Conservation (phyloP, 2,797 vertebrate genomes). For the Ctenopoma multispine region DNA sequence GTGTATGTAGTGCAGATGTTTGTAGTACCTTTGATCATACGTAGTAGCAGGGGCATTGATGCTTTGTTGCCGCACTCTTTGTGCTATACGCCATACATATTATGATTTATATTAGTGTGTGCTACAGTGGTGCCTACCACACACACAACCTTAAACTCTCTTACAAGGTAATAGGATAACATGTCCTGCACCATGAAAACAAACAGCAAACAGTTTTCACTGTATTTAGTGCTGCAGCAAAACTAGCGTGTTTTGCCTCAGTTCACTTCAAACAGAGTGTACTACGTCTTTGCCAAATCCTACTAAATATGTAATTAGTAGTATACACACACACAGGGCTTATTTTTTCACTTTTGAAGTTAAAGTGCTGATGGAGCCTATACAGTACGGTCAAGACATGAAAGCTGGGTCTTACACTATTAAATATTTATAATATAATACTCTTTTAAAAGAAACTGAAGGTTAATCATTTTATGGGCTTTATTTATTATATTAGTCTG, state of each 20-base stretch:
- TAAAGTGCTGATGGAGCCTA: too few relatives aligned
- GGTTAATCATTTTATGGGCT: conserved; percentile 1
- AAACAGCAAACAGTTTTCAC: conserved; percentile 39
- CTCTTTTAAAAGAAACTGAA: neutral
- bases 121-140: neutral
- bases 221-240: conserved; percentile 20
- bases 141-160: conserved; percentile 6
- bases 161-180: conserved; percentile 9
- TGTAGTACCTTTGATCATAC: conserved; percentile 9
- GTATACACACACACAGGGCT: neutral
- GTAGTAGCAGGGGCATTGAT: neutral
- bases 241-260: conserved; percentile 19
- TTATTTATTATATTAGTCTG: conserved; percentile 1
- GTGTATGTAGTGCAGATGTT: neutral
- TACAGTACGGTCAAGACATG: too few relatives aligned
- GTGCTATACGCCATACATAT: too few relatives aligned
- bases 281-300: conserved; percentile 27
- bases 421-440: neutral
- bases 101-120: conserved; percentile 11
- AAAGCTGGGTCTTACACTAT: too few relatives aligned
- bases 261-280: conserved; percentile 21
- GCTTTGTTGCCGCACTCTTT: neutral
- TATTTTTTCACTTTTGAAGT: neutral
- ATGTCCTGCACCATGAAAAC: conserved; percentile 14
- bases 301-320: conserved; percentile 6